Percentiles rank a stretch among this genome's conserved stretches.
These are phyloP conservation scores for Leptocoma aspasia DNA, from an alignment of 2,113 vertebrate species.

Conservation along the genomic window DNA sequence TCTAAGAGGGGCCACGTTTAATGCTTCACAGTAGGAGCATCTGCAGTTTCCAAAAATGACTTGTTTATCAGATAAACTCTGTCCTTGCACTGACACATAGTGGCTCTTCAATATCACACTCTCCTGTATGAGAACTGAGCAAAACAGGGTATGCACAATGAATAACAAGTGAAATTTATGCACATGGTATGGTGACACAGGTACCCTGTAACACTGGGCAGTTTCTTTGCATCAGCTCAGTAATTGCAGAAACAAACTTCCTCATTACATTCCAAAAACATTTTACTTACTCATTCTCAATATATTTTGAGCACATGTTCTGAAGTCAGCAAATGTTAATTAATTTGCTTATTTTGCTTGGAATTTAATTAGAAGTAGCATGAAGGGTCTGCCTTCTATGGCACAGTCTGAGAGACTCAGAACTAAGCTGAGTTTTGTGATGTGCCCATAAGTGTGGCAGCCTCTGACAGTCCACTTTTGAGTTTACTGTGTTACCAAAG, in stretches of 20 bases:
- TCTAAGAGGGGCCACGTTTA: conserved; percentile 78
- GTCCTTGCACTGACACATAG: conserved; percentile 76
- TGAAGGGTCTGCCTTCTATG: neutral
- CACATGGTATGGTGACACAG: conserved; percentile 1
- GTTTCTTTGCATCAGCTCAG: neutral
- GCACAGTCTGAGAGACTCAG: neutral
- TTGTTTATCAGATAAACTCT: conserved; percentile 83
- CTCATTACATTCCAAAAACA: neutral
- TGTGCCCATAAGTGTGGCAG: neutral
- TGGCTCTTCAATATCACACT: conserved; percentile 69
- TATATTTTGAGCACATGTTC: neutral
- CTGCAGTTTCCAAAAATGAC: conserved; percentile 79
- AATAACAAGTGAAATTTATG: conserved; percentile 59
- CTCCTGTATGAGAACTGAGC: conserved; percentile 59
- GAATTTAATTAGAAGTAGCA: neutral
- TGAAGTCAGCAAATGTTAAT: neutral
- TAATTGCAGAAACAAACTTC: neutral
- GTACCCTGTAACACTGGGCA: neutral
- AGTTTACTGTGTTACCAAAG: neutral
- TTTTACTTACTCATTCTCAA: neutral
- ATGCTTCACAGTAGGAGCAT: conserved; percentile 80
- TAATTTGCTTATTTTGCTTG: conserved; percentile 34
- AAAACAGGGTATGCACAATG: conserved; percentile 52
- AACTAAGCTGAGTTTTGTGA: neutral
- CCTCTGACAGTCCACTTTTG: neutral